Evolutionary conservation across 2,888 invertebrate genomes (phyloP), one percentile per base, ranked within the genome.

Genomic region (Acanthacorydalis orientalis): DNA sequence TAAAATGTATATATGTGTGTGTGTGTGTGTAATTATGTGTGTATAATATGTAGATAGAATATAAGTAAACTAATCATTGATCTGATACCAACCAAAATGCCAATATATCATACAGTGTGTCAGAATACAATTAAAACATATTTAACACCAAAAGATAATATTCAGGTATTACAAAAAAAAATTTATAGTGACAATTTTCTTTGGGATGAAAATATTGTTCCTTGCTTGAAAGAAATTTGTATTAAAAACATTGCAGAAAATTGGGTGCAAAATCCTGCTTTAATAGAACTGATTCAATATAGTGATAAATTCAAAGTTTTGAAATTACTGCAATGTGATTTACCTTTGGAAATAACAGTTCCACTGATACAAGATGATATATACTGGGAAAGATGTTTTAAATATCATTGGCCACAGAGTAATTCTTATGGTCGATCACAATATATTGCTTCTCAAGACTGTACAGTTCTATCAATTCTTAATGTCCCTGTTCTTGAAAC

Each of bases 321-420:
- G 42, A 60, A 61, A 46, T 50, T 58, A 31, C 51, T 64, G 44
- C 54, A 61, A 35, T 56, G 56, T n/a, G 53, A 56, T 49, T 51
- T 64, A 40, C 60, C 61, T 1, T 52, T 61, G 31, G 50, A 53
- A 43, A 45, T 62, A 31, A 59, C 61, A 6, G 55, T 63, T 31
- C 54, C 57, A 41, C 54, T 56, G 49, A 61, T 64, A 23, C 43
- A 55, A 11, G 57, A 61, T 43, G 60, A 62, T 49, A 49, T 58
- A 43, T 64, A 61, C 49, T 64, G 64, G 64, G 56, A 59, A 51
- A 56, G 57, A 51, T 60, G 61, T 49, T 62, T 56, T 46, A 15
- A 57, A 12, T 48, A 53, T 43, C 55, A 57, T 32, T 64, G 62
- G 64, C 61, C 63, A 1, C 56, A 57, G 31, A 45, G 50, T 14